Evolutionary conservation across 2,888 invertebrate genomes (phyloP), one percentile per base, ranked within the genome.

Genomic region (Norana najaformis): DNA sequence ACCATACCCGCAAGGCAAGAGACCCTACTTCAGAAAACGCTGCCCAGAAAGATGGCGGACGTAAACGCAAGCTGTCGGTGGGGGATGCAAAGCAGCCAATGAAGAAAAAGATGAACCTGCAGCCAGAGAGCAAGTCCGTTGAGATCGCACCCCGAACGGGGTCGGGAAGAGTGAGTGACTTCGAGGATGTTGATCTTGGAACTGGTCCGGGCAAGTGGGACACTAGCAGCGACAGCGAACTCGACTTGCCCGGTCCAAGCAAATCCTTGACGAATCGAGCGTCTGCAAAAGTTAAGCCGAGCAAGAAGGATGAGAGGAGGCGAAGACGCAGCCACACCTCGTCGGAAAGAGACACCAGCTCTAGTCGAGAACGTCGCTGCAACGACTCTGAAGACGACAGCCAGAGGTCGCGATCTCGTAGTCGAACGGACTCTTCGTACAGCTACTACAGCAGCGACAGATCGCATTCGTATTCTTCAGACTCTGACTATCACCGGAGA

Each of bases 191-290:
- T 8, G 85, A 89, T 35, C 83, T 89, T 39, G 83, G 89, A 16
- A 35, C 88, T 23, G 90, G 88, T 85, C 89, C 91, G 23, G 92
- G 91, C 53, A 91, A 91, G 88, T 92, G 92, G 92, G 92, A 92
- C 89, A 92, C 92, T 6, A 92, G 92, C 83, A 92, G 92, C 88
- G 92, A 92, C 35, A 91, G 91, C 83, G 92, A 92, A 53, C 39
- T 2, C 6, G 85, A 85, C 85, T 18, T 85, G 85, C 35, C 85
- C 16, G 37, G 85, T 35, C 36, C 85, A 30, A 85, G 37, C 85
- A 36, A 36, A 35, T 13, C 35, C 35, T 35, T n/a, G 13, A 23
- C 85, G 1, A 16, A 1, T n/a, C 35, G 37, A 85, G 16, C 85
- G 11, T 85, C 37, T 36, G 37, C 35, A 36, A 85, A 35, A 36